Base-by-base conservation (phyloP, 2,113 vertebrate species). In the Saccopteryx leptura region DNA sequence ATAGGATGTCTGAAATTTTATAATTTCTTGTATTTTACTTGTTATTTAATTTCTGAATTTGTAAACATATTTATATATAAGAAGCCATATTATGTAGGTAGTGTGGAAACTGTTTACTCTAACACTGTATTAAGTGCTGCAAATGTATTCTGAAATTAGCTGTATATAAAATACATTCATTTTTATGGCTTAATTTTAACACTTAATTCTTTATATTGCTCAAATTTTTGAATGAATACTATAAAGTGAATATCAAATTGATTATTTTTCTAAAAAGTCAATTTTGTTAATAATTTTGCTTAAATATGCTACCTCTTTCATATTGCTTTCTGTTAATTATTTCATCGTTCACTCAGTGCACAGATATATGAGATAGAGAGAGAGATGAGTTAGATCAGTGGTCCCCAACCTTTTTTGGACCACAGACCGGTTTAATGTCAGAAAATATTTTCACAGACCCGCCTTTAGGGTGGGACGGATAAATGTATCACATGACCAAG, bases 1-100 rank as follows among this genome's bases (percentile, higher is more conserved):
- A 65, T 56, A 82, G 13, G 33, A 75, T 54, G 17, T 33, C 21
- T 90, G 89, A 31, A 68, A 79, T 50, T 78, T 94, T 4, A 76
- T 94, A 78, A 68, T 83, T 89, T 82, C 52, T 88, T 95, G 21
- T 83, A 50, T 39, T 11, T 84, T 81, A 80, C 11, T 56, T 75
- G 87, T 39, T 76, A 82, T 50, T 58, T 71, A 9, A 93, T 13
- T 85, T 94, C 4, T 72, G 46, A 92, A 71, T 82, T 60, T 13
- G 66, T 74, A 71, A 24, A 28, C 23, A 92, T 84, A 9, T 84
- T 90, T 54, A 50, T 39, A 21, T 33, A 87, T 14, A 46, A 8
- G 7, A 10, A 74, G 19, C 60, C 50, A 84, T 80, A 85, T 68
- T 54, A 65, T 26, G 21, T 92, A 69, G 85, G 19, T 18, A 52